Base-by-base conservation (phyloP, 2,113 vertebrate genomes). In the Platysternon megacephalum region DNA sequence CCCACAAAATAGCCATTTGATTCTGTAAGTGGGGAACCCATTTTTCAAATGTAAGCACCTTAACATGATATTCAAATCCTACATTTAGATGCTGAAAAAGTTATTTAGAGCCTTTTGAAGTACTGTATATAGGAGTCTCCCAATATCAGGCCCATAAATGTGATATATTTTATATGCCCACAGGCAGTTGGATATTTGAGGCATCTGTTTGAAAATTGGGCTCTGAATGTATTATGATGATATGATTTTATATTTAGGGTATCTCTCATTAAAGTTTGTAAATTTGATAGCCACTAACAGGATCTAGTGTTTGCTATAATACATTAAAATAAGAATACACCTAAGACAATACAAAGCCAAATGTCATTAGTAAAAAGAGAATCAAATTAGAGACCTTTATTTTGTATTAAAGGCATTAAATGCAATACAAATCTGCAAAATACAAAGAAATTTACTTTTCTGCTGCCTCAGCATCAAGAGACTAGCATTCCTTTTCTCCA, bases 371-470 rank as follows among this genome's bases (percentile, higher is more conserved):
- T 4, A 42, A 88, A 94, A 92, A 92, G 82, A 52, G 95, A 97
- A 93, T 87, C 52, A 88, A 95, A 96, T 95, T 90, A 97, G 91
- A 83, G 74, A 92, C 74, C 79, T 84, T 95, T 94, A 91, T 85
- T 85, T 55, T 96, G 49, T 48, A 89, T 56, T 92, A 85, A 95
- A 96, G 74, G 87, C 87, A 91, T 11, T 28, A 96, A 79, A 89
- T 96, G 79, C 96, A 96, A 97, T 95, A 85, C 83, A 97, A 96
- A 97, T 97, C 94, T 96, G 49, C 82, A 88, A 87, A 93, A 86
- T 82, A 91, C 86, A 96, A 95, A 97, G 88, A 94, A 94, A 92
- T 80, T 61, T 6, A 80, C 24, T 89, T 95, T 97, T 93, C 90
- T 93, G 94, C 94, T 44, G 35, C 93, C 96, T 97, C 93, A 85